Evolutionary conservation across 2,888 invertebrate species (phyloP).

Genomic region (Patella ulyssiponensis): DNA sequence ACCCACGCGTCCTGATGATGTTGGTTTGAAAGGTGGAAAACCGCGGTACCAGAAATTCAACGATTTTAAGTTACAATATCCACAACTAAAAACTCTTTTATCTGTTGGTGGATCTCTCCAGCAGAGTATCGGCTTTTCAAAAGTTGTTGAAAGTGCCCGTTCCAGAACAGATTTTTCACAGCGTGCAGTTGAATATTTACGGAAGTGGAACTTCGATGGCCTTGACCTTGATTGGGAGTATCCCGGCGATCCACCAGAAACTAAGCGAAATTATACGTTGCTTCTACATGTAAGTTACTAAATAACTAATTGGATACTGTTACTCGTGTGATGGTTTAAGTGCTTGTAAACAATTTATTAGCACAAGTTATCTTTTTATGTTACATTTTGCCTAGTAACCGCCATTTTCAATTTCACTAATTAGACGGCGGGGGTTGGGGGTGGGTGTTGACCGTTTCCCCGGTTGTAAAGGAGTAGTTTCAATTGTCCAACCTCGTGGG

Average conservation of each 20-base stretch:
- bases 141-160: constrained; percentile 39
- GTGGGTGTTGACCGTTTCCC: too few relatives aligned
- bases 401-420: too few relatives aligned
- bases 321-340: too few relatives aligned
- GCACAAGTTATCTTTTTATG: too few relatives aligned
- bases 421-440: too few relatives aligned
- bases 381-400: too few relatives aligned
- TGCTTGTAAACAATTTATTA: too few relatives aligned
- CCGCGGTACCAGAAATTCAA: constrained; percentile 51
- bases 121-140: constrained; percentile 39
- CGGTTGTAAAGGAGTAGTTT: too few relatives aligned
- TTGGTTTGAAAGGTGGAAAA: constrained; percentile 19
- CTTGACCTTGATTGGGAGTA: constrained; percentile 68
- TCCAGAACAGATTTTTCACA: constrained; percentile 50
- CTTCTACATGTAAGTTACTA: constrained; percentile 45
- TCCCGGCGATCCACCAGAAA: constrained; percentile 47
- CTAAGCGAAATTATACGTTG: constrained; percentile 40
- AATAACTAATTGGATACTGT: too few relatives aligned
- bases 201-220: constrained; percentile 60
- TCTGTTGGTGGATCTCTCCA: constrained; percentile 59
- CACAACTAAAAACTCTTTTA: constrained; percentile 55
- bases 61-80: constrained; percentile 50
- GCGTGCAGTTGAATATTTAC: constrained; percentile 47
- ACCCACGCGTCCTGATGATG: constrained; percentile 32
- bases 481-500: too few relatives aligned